These are phyloP conservation scores for Trisateles emortualis DNA, from an alignment of 2,888 invertebrate genomes.

Conservation along the genomic window DNA sequence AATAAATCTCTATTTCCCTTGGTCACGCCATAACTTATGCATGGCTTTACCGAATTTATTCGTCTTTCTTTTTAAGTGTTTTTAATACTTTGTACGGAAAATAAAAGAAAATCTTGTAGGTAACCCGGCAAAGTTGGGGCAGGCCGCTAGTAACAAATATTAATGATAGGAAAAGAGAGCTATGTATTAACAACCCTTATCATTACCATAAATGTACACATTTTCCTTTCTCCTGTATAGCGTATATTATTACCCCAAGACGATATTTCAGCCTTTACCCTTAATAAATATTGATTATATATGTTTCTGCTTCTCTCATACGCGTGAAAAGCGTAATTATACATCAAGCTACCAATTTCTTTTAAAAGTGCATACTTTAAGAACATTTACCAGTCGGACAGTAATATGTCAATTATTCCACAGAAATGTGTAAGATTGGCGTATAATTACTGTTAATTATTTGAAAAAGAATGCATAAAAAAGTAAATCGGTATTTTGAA, in stretches of 20 bases:
- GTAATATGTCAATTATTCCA: neutral
- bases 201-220: slow-evolving; percentile 17
- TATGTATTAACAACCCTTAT: slow-evolving; percentile 18
- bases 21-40: no score
- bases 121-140: no score
- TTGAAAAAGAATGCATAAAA: no score
- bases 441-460: neutral
- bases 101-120: no score
- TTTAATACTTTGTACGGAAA: no score
- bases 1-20: no score
- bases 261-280: neutral
- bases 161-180: no score
- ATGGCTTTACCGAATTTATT: no score
- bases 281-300: slow-evolving; percentile 1
- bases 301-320: neutral
- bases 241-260: neutral
- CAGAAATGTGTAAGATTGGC: neutral
- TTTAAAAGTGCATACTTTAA: neutral
- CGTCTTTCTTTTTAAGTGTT: no score
- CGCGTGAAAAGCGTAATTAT: neutral
- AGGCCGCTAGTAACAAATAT: no score
- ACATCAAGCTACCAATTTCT: neutral
- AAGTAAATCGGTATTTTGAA: no score
- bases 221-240: slow-evolving; percentile 21
- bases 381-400: neutral